Conservation (phyloP, 2,113 vertebrate genomes). For the Eurystomus gularis region DNA sequence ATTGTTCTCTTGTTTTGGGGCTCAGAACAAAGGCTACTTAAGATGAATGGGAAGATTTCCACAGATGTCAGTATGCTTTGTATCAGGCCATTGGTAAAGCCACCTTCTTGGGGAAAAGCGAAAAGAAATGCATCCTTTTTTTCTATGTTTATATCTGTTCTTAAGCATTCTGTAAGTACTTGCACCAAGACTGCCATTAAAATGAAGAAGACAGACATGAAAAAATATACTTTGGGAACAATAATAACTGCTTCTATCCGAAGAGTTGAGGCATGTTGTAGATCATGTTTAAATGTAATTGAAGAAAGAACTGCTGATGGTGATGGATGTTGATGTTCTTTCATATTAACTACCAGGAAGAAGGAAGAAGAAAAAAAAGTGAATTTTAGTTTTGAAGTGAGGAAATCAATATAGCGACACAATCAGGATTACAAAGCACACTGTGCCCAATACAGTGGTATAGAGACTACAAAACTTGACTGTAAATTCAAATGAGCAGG, state of each 20-base stretch:
- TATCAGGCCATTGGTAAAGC: background rate
- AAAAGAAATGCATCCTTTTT: background rate
- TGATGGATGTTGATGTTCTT: constrained; percentile 19
- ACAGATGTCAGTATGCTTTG: background rate
- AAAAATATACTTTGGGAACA: background rate
- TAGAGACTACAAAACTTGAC: background rate
- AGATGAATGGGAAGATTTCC: background rate
- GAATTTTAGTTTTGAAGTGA: constrained; percentile 7
- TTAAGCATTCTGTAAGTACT: background rate
- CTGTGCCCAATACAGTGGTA: background rate
- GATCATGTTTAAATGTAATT: constrained; percentile 18
- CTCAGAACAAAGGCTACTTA: background rate
- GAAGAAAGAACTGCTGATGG: constrained; percentile 6
- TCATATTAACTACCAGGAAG: constrained; percentile 7
- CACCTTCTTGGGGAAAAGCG: background rate
- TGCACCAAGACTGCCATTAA: background rate
- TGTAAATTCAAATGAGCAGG: background rate
- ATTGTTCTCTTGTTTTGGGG: background rate
- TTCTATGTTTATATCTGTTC: background rate
- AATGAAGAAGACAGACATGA: background rate
- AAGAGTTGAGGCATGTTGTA: background rate
- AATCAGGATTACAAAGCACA: background rate
- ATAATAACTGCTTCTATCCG: background rate
- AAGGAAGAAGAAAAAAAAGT: background rate
- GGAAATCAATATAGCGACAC: background rate